Percentiles rank a stretch among this genome's conserved stretches.
These are phyloP conservation scores for Ancistrus triradiatus DNA, from an alignment of 2,113 vertebrate species.

Conservation along the genomic window DNA sequence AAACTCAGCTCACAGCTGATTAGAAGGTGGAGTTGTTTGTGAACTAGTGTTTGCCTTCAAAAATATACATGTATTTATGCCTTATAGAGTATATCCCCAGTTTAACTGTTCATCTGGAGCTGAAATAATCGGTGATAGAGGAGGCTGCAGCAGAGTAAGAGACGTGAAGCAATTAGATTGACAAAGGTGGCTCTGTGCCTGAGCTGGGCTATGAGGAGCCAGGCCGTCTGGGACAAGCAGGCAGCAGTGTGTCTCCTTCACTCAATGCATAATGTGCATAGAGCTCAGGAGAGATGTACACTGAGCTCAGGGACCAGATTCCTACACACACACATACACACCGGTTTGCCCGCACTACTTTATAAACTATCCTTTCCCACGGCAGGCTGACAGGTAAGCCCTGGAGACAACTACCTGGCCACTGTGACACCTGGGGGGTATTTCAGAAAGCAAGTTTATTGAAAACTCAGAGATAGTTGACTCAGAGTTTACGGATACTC, in stretches of 20 bases:
- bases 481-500: too few relatives aligned
- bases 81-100: neutral
- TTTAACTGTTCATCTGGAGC: constrained; percentile 15
- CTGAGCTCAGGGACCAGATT: constrained; percentile 67
- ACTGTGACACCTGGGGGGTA: constrained; percentile 16
- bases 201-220: constrained; percentile 89
- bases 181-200: constrained; percentile 98
- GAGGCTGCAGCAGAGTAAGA: constrained; percentile 53
- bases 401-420: constrained; percentile 28
- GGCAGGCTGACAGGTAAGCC: constrained; percentile 45
- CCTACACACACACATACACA: constrained; percentile 69
- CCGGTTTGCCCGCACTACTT: constrained; percentile 29
- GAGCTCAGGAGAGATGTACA: constrained; percentile 66
- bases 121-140: constrained; percentile 25
- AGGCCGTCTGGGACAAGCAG: constrained; percentile 94
- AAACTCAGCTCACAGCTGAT: constrained; percentile 5
- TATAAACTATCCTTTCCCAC: constrained; percentile 45
- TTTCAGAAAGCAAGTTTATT: too few relatives aligned
- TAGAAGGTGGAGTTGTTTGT: constrained; percentile 7
- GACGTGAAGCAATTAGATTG: constrained; percentile 91
- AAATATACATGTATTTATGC: constrained; percentile 5
- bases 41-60: neutral
- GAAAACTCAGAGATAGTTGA: too few relatives aligned
- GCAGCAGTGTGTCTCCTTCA: constrained; percentile 86
- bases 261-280: constrained; percentile 89